Conservation (phyloP, 2,113 vertebrate species). For the Lampris megalopsis region DNA sequence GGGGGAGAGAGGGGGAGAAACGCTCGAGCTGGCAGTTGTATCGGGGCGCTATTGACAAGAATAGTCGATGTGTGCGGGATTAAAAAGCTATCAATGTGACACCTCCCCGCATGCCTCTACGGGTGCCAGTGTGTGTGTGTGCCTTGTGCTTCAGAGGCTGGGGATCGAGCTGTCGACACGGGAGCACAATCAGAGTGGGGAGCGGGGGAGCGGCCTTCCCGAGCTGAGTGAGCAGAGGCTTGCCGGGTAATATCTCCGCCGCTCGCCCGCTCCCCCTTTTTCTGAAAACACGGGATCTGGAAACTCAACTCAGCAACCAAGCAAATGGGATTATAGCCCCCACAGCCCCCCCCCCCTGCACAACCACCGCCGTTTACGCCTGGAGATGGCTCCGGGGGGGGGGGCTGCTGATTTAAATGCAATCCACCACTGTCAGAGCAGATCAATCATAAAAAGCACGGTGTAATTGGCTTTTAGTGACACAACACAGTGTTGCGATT, state of each 20-base stretch:
- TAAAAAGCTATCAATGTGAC: slow-evolving; percentile 86
- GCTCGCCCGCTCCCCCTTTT: slow-evolving; percentile 75
- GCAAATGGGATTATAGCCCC: slow-evolving; percentile 85
- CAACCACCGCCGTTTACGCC: slow-evolving; percentile 73
- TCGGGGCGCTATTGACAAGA: slow-evolving; percentile 85
- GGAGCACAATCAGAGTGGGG: slow-evolving; percentile 81
- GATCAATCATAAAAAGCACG: slow-evolving; percentile 80
- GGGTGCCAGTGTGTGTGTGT: slow-evolving; percentile 70
- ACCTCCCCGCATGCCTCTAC: slow-evolving; percentile 82
- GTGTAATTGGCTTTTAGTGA: slow-evolving; percentile 84
- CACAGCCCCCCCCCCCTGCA: slow-evolving; percentile 67
- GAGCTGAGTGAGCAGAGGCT: slow-evolving; percentile 81
- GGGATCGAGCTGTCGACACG: slow-evolving; percentile 78
- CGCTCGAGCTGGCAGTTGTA: slow-evolving; percentile 85
- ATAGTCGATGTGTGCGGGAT: slow-evolving; percentile 84
- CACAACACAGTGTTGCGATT: slow-evolving; percentile 76
- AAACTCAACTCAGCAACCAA: slow-evolving; percentile 84
- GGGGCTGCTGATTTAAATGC: slow-evolving; percentile 79
- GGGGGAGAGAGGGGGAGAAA: slow-evolving; percentile 63
- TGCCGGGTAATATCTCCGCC: slow-evolving; percentile 62
- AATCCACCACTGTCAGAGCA: slow-evolving; percentile 79
- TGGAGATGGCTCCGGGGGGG: slow-evolving; percentile 72
- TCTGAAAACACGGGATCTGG: slow-evolving; percentile 79
- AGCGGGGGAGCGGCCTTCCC: slow-evolving; percentile 72
- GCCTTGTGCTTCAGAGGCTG: slow-evolving; percentile 82